phyloP scores from a whole-genome alignment of 2,113 vertebrate genomes.

The Malaclemys terrapin region DNA sequence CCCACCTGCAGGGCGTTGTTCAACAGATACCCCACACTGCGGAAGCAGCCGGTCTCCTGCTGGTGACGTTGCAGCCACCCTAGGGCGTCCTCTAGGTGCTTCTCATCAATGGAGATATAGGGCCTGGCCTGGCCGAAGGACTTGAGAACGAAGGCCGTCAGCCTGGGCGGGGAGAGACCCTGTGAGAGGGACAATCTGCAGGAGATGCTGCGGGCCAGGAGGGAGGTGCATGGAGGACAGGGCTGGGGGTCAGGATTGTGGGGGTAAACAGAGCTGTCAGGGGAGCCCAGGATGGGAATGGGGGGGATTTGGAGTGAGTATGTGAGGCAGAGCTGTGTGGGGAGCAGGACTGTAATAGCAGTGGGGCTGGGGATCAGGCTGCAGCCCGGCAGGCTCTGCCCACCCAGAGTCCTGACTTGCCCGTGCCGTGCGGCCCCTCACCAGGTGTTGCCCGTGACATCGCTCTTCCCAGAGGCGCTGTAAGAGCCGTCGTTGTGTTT shows the following conservation, averaged over 20 bases:
- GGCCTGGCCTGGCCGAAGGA: conserved; percentile 77
- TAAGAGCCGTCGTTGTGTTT: conserved; percentile 84
- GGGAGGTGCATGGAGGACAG: too few relatives aligned
- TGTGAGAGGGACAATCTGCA: not conserved
- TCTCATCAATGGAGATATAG: conserved; percentile 75
- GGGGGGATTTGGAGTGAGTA: not conserved
- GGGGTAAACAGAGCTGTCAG: not conserved
- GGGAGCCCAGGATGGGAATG: not conserved
- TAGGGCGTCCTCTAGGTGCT: conserved; percentile 68
- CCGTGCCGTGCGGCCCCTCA: conserved; percentile 49
- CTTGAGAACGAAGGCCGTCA: conserved; percentile 87
- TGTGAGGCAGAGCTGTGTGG: not conserved
- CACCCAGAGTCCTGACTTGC: not conserved
- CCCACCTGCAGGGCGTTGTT: conserved; percentile 75
- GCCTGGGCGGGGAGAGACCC: conserved; percentile 55
- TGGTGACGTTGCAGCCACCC: conserved; percentile 75
- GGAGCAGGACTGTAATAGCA: not conserved
- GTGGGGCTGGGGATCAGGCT: not conserved
- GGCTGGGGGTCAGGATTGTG: accelerated
- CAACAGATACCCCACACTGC: conserved; percentile 79
- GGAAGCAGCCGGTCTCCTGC: conserved; percentile 74
- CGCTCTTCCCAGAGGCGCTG: conserved; percentile 83
- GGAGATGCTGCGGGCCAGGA: not conserved
- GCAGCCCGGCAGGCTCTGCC: not conserved
- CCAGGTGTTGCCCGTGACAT: conserved; percentile 84